Conservation (phyloP, 2,888 invertebrate species). For the Dexiosoma caninum region DNA sequence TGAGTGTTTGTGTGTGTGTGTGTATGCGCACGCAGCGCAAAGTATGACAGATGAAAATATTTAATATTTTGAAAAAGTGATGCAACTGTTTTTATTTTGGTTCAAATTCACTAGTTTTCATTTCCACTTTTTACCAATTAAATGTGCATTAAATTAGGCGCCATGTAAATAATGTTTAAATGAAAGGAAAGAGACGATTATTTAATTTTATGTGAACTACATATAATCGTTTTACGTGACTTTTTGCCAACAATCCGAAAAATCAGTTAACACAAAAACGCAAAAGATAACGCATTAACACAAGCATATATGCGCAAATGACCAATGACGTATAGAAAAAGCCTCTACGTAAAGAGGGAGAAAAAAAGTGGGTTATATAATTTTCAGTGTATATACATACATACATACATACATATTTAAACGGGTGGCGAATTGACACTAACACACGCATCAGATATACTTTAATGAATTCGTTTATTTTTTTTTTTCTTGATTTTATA, state of each 20-base stretch:
- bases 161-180: slow-evolving; percentile 20
- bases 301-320: not conserved
- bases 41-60: too few species aligned
- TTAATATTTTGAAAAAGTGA: not conserved
- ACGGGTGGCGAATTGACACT: too few species aligned
- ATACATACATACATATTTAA: too few species aligned
- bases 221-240: slow-evolving; percentile 56
- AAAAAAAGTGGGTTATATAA: not conserved
- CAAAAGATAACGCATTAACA: not conserved
- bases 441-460: too few species aligned
- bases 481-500: too few species aligned
- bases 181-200: not conserved
- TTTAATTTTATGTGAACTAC: slow-evolving; percentile 21
- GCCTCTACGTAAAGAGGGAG: not conserved
- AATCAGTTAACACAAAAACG: slow-evolving; percentile 32
- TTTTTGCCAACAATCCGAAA: not conserved
- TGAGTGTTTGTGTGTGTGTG: not conserved
- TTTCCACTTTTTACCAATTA: not conserved
- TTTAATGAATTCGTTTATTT: too few species aligned
- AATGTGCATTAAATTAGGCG: slow-evolving; percentile 1
- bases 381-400: too few species aligned
- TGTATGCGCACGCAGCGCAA: too few species aligned
- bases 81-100: slow-evolving; percentile 33
- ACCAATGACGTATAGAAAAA: not conserved
- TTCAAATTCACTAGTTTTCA: not conserved